Evolutionary conservation across 1,140 invertebrate genomes (phyloP).

Genomic region (Leptonema lineaticorne): DNA sequence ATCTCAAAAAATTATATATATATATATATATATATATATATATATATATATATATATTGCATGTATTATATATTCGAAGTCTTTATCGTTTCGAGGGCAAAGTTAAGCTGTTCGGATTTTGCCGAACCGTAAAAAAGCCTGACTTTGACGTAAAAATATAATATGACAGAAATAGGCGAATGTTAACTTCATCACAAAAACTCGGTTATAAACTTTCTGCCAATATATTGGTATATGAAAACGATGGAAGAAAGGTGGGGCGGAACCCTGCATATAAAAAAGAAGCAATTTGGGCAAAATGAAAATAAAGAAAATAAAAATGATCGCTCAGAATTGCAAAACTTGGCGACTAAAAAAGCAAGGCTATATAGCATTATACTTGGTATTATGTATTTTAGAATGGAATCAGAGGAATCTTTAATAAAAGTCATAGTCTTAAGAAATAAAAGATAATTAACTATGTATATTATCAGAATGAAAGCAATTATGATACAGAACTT

Average conservation of each 20-base stretch:
- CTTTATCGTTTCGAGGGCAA: neutral
- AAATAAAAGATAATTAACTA: too few relatives aligned
- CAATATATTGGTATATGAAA: neutral
- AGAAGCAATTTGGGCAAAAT: neutral
- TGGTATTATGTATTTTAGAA: too few relatives aligned
- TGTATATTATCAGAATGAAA: too few relatives aligned
- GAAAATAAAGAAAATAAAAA: neutral
- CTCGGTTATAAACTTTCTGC: conserved; percentile 2
- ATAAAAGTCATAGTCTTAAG: too few relatives aligned
- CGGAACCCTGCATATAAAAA: neutral
- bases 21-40: neutral
- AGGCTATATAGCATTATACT: too few relatives aligned
- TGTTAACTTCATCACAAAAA: conserved; percentile 8
- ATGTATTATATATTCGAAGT: neutral
- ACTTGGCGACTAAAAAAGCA: neutral
- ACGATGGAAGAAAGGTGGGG: neutral
- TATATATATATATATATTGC: neutral
- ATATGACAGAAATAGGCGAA: conserved; percentile 11
- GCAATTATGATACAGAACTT: too few relatives aligned
- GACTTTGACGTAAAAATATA: conserved; percentile 15
- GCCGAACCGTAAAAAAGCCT: conserved; percentile 14
- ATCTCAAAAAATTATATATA: neutral
- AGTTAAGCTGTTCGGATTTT: conserved; percentile 5
- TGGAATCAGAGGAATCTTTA: too few relatives aligned
- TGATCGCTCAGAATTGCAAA: neutral